Percentiles rank a stretch among this genome's conserved stretches.
Evolutionary conservation across 2,888 invertebrate genomes (phyloP).

Genomic region (Ariolimax columbianus): DNA sequence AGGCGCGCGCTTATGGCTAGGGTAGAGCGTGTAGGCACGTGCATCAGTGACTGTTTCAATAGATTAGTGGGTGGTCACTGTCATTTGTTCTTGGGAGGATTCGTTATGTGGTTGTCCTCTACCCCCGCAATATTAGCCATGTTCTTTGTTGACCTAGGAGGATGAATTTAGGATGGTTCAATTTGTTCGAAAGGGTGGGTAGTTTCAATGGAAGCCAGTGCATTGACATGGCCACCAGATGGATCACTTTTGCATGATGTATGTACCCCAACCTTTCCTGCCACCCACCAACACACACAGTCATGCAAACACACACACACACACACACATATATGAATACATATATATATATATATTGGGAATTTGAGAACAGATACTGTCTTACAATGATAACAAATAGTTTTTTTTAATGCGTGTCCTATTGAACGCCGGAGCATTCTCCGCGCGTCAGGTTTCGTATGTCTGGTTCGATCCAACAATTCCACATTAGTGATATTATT

Average conservation of each 20-base stretch:
- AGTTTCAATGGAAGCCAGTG: not conserved
- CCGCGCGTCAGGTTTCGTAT: no score
- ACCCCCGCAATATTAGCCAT: not conserved
- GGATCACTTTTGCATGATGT: not conserved
- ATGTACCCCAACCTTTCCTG: not conserved
- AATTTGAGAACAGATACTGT: no score
- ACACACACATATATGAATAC: not conserved
- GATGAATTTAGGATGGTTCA: not conserved
- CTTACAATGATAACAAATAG: no score
- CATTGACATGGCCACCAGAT: not conserved
- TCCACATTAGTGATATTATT: no score
- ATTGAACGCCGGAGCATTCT: no score
- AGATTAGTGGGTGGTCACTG: constrained; percentile 21
- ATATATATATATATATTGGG: not conserved
- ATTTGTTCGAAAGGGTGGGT: not conserved
- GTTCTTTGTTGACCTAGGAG: not conserved
- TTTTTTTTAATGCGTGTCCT: no score
- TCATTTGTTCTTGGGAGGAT: not conserved
- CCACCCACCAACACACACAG: no score
- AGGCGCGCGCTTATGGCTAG: not conserved
- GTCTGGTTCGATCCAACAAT: no score
- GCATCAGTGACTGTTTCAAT: not conserved
- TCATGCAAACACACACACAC: not conserved
- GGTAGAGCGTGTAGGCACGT: constrained; percentile 22
- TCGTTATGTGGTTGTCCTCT: not conserved